A percentile compares a stretch with the other conserved stretches of the same genome.
phyloP scores from a whole-genome alignment of 2,797 vertebrate species.

The Scyliorhinus canicula region DNA sequence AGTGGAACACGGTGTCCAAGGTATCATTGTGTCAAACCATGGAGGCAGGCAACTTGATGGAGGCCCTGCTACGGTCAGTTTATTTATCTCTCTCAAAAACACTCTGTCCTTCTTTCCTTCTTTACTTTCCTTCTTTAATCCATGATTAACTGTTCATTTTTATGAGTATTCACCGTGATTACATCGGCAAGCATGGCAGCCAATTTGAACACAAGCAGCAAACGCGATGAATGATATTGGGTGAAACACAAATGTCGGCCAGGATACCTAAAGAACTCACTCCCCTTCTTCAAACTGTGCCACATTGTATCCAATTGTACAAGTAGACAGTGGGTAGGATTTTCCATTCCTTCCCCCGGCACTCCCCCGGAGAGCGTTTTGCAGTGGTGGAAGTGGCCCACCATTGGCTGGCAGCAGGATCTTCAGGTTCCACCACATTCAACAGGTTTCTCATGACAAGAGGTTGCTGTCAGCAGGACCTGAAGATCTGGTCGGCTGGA shows the following conservation, averaged over 20 bases:
- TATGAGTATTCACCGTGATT: background rate
- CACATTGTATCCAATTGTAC: background rate
- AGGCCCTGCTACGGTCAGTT: conserved; percentile 73
- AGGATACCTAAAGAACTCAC: background rate
- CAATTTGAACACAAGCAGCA: background rate
- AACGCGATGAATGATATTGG: background rate
- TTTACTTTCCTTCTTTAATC: conserved; percentile 16
- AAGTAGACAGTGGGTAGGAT: background rate
- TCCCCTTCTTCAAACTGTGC: background rate
- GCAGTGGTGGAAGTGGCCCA: no score
- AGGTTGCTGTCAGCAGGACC: no score
- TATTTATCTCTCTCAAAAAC: background rate
- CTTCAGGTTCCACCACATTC: no score
- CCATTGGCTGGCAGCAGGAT: no score
- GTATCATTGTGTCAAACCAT: conserved; percentile 91
- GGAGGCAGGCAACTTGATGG: conserved; percentile 89
- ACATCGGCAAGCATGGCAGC: background rate
- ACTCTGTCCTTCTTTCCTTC: conserved; percentile 4
- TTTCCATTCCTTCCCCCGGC: no score
- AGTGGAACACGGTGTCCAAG: conserved; percentile 75
- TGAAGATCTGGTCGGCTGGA: no score
- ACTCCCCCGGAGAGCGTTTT: no score
- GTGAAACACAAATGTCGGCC: background rate
- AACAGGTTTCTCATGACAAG: no score
- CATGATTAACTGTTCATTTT: background rate